phyloP scores from a whole-genome alignment of 2,888 invertebrate species.

The Leptinotarsa haldemani region DNA sequence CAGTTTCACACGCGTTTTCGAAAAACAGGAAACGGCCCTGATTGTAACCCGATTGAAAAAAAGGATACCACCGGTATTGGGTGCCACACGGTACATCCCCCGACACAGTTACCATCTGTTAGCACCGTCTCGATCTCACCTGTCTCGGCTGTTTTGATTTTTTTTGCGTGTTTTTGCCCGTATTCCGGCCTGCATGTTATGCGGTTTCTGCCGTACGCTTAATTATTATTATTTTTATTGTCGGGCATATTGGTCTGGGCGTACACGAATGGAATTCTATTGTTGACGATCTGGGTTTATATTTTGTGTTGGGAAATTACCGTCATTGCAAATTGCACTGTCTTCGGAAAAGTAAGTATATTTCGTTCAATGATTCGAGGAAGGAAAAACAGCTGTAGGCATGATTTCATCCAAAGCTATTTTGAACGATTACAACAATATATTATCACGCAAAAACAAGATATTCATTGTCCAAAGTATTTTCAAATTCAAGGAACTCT shows the following conservation, averaged over 20 bases:
- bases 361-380: background rate
- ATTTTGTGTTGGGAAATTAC: background rate
- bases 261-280: conserved; percentile 6
- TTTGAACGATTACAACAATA: background rate
- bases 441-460: too few relatives aligned
- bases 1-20: conserved; percentile 11
- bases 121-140: conserved; percentile 46
- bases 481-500: too few relatives aligned
- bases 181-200: conserved; percentile 10
- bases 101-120: conserved; percentile 46
- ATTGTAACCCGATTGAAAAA: conserved; percentile 13
- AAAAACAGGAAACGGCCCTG: conserved; percentile 18
- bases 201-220: conserved; percentile 3
- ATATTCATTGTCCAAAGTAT: too few relatives aligned
- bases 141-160: conserved; percentile 20
- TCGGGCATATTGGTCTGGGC: background rate
- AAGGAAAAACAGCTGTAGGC: too few relatives aligned
- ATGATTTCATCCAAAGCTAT: too few relatives aligned
- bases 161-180: conserved; percentile 7
- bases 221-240: conserved; percentile 17
- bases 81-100: conserved; percentile 30
- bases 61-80: conserved; percentile 11
- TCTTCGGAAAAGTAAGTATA: background rate
- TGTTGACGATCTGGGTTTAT: background rate
- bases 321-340: background rate